Percentiles rank a stretch among this genome's conserved stretches.
phyloP scores from a whole-genome alignment of 2,888 invertebrate genomes.

The Anarsia innoxiella region DNA sequence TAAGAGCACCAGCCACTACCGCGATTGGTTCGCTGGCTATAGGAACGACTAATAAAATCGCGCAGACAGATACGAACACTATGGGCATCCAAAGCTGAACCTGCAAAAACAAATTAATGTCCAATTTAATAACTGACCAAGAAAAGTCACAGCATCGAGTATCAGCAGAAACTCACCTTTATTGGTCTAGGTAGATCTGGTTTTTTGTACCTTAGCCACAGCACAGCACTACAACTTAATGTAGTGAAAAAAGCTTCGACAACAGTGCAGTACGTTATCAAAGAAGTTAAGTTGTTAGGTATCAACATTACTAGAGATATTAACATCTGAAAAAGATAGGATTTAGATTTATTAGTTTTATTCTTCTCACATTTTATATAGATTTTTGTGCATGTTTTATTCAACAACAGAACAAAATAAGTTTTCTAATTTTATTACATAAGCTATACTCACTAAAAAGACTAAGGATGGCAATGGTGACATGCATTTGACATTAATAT shows the following conservation, averaged over 20 bases:
- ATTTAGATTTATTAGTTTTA: no score
- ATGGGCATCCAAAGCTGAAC: slow-evolving; percentile 84
- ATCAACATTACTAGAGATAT: slow-evolving; percentile 90
- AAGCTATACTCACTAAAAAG: slow-evolving; percentile 80
- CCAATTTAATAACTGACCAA: not conserved
- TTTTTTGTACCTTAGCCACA: slow-evolving; percentile 87
- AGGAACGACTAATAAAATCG: slow-evolving; percentile 86
- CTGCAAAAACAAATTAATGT: slow-evolving; percentile 47
- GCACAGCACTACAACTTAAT: slow-evolving; percentile 87
- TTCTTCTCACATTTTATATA: not conserved
- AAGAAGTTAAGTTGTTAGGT: slow-evolving; percentile 86
- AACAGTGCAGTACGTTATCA: slow-evolving; percentile 94
- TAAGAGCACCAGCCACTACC: slow-evolving; percentile 84
- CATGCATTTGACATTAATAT: slow-evolving; percentile 83
- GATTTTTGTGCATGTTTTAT: no score
- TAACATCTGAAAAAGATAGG: slow-evolving; percentile 84
- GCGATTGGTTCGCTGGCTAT: slow-evolving; percentile 86
- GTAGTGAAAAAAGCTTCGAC: slow-evolving; percentile 95
- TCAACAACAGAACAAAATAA: no score
- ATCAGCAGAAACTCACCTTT: slow-evolving; percentile 78
- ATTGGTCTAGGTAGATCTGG: slow-evolving; percentile 90
- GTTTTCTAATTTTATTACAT: no score
- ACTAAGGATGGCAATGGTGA: slow-evolving; percentile 88
- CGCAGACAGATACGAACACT: slow-evolving; percentile 83
- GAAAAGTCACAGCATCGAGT: not conserved